Conservation (phyloP, 2,113 vertebrate species). For the Pygoscelis antarcticus region DNA sequence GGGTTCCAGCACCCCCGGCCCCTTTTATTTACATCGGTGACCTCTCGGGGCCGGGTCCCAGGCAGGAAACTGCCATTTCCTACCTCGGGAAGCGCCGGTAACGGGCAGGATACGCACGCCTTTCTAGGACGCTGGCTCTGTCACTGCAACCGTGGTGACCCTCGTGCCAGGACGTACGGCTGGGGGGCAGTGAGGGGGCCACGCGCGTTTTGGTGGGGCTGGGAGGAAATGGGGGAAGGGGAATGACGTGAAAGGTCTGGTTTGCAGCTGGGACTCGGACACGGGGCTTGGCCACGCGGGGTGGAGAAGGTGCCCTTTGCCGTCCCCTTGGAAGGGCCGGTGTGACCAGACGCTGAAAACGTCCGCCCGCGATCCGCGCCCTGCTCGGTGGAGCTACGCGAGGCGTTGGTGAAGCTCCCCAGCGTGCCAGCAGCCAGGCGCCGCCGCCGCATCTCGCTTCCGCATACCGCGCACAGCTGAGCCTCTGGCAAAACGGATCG, state of each 20-base stretch:
- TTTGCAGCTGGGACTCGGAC: background rate
- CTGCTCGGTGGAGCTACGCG: background rate
- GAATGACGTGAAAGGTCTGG: rapidly evolving
- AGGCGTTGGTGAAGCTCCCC: rapidly evolving
- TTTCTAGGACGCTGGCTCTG: background rate
- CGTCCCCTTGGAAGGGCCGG: rapidly evolving
- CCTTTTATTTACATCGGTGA: background rate
- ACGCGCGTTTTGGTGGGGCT: rapidly evolving
- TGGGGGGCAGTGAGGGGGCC: too few species aligned
- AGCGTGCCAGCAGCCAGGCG: rapidly evolving
- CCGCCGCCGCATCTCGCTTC: rapidly evolving
- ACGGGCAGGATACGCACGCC: rapidly evolving
- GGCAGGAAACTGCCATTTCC: rapidly evolving
- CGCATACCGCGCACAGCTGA: rapidly evolving
- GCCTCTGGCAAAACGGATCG: background rate
- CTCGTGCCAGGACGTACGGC: rapidly evolving
- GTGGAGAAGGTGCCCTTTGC: background rate
- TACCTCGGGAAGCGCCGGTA: rapidly evolving
- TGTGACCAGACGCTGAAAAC: rapidly evolving
- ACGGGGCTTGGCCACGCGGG: rapidly evolving
- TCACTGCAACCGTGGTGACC: background rate
- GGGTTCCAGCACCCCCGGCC: rapidly evolving
- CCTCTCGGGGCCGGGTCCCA: rapidly evolving
- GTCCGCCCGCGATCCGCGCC: rapidly evolving
- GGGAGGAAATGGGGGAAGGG: rapidly evolving